Percentiles rank a stretch among this genome's conserved stretches.
Evolutionary conservation across 2,797 vertebrate species (phyloP).

Genomic region (Leptodactylus fallax): DNA sequence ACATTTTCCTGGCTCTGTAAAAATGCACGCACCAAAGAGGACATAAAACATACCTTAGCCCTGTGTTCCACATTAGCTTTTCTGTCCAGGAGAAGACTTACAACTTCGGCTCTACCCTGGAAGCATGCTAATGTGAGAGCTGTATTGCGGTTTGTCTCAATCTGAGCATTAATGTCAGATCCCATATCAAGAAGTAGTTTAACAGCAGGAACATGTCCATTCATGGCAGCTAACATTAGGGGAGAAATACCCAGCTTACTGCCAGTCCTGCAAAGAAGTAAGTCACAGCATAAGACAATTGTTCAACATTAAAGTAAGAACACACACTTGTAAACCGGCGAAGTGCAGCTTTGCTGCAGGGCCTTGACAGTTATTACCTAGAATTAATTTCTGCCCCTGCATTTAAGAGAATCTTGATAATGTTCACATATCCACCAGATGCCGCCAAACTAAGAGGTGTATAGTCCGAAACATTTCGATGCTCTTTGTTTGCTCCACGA

Average conservation of each 20-base stretch:
- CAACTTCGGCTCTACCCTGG: constrained; percentile 96
- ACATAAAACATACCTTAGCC: constrained; percentile 85
- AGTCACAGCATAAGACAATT: not conserved
- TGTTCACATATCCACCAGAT: constrained; percentile 98
- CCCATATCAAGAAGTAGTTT: constrained; percentile 98
- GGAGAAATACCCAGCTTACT: constrained; percentile 98
- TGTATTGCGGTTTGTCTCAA: constrained; percentile 98
- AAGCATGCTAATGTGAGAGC: constrained; percentile 97
- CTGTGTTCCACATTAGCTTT: constrained; percentile 98
- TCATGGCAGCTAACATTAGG: constrained; percentile 98
- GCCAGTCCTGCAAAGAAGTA: constrained; percentile 84
- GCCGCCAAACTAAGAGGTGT: constrained; percentile 97
- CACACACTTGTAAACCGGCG: not conserved
- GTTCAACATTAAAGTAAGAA: not conserved
- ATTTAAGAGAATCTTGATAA: constrained; percentile 98
- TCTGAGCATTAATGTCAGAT: constrained; percentile 98
- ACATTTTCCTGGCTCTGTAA: constrained; percentile 7
- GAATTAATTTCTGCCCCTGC: constrained; percentile 99
- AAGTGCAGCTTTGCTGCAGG: not conserved
- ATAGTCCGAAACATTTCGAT: constrained; percentile 98
- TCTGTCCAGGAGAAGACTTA: constrained; percentile 95
- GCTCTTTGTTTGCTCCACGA: constrained; percentile 97
- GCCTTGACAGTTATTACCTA: constrained; percentile 78
- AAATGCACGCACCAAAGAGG: not conserved
- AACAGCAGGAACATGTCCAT: constrained; percentile 96